Percentiles rank a stretch among this genome's conserved stretches.
Conservation (phyloP, 1,140 invertebrate species). For the Eurosta solidaginis region DNA sequence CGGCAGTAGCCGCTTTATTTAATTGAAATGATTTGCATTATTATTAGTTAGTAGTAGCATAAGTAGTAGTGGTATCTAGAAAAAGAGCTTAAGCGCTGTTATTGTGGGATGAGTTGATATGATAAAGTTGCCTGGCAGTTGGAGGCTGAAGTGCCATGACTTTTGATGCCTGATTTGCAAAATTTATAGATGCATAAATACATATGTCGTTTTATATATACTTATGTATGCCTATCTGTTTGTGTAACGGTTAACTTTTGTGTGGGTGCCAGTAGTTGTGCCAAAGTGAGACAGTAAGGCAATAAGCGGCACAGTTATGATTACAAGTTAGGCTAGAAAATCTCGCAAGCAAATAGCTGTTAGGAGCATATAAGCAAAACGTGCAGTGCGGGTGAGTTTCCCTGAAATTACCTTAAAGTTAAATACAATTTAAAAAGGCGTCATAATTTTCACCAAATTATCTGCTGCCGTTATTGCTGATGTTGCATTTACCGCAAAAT, state of each 20-base stretch:
- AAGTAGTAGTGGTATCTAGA: background rate
- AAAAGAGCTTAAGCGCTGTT: too few relatives aligned
- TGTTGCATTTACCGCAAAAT: conserved; percentile 29
- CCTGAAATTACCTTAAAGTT: background rate
- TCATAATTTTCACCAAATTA: conserved; percentile 35
- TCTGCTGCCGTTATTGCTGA: too few relatives aligned
- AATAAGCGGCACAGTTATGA: conserved; percentile 25
- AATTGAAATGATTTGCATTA: too few relatives aligned
- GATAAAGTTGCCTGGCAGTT: background rate
- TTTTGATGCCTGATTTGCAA: background rate
- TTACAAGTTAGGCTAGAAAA: background rate
- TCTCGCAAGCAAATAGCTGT: background rate
- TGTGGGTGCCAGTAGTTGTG: conserved; percentile 10
- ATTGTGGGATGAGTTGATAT: background rate
- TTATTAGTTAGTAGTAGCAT: too few relatives aligned
- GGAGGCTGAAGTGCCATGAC: background rate
- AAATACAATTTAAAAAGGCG: conserved; percentile 31
- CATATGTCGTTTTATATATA: background rate
- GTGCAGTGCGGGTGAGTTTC: background rate
- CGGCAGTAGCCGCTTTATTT: too few relatives aligned
- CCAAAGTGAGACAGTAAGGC: background rate
- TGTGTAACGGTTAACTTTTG: background rate
- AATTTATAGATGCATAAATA: background rate
- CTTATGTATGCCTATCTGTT: background rate
- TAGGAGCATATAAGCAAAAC: background rate